Base-by-base conservation (phyloP, 2,113 vertebrate genomes). In the Malurus alboscapulatus region DNA sequence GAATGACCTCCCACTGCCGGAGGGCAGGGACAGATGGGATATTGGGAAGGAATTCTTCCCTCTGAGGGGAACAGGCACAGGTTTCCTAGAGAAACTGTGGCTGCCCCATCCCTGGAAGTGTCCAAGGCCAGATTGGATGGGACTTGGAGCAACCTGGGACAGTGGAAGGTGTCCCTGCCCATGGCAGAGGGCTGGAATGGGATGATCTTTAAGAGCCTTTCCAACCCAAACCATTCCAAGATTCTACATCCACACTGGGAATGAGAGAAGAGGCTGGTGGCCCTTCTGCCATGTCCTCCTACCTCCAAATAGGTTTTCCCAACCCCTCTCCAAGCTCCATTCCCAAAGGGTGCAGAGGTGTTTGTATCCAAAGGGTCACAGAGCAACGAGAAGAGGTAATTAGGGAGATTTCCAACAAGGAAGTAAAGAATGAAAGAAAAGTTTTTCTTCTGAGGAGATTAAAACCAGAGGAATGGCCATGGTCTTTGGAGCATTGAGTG, bases 131-230 rank as follows among this genome's bases (percentile, higher is more conserved):
- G 19, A 7, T 0, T 81, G 38, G n/a, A 61, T 0, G 0, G 16
- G 24, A 11, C 8, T 47, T 47, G 47, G 62, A 68, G 14, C 29
- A 47, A 0, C 11, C 54, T 26, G 54, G 47, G 19, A 1, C 5
- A 10, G 54, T 12, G 54, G n/a, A 10, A 59, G 32, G 10, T 51
- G 68, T 38, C 51, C 36, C 36, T 80, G 50, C 10, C 14, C 36
- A 13, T 11, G 22, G 22, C 8, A 66, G 22, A 15, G 24, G 8
- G 2, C 1, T 88, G 24, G 45, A 40, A 75, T 0, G 0, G 10
- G 29, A 7, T 21, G 32, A 45, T 25, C 27, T 34, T 71, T 25
- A n/a, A 25, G 13, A 19, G 12, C 18, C 36, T 13, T 67, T 67
- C 38, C 24, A 54, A 40, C 30, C n/a, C n/a, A 75, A 47, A 34